Evolutionary conservation across 64 coral and sea anemone genomes (phyloP).

Genomic region (Pocillopora verrucosa): DNA sequence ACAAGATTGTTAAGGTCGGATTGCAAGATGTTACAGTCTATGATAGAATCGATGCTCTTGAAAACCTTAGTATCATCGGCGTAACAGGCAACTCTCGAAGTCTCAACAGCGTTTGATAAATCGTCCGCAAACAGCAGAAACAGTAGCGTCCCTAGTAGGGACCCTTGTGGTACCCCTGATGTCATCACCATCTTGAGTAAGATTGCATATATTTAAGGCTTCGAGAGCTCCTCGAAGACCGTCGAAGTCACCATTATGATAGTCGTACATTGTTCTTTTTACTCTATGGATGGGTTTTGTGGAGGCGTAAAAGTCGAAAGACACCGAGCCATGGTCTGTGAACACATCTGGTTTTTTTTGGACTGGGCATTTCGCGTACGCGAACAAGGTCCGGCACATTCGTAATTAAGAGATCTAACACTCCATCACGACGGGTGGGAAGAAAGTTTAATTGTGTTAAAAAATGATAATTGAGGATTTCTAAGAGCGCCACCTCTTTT

Average conservation of each 20-base stretch:
- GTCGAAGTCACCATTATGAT: constrained; percentile 37
- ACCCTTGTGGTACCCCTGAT: no score
- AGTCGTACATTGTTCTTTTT: constrained; percentile 41
- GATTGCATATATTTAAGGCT: no score
- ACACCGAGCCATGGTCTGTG: neutral
- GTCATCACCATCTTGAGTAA: neutral
- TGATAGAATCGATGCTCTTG: no score
- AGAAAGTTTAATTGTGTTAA: constrained; percentile 11
- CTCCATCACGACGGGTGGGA: neutral
- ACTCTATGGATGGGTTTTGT: constrained; percentile 37
- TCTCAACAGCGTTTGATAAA: no score
- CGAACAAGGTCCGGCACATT: neutral
- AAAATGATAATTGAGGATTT: constrained; percentile 42
- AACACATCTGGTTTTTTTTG: constrained; percentile 26
- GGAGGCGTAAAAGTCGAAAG: constrained; percentile 29
- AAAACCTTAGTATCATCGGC: no score
- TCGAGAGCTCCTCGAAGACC: neutral
- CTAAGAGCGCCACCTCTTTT: constrained; percentile 21
- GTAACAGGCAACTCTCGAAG: no score
- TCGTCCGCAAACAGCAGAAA: no score
- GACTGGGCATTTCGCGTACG: constrained; percentile 35
- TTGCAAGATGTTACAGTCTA: no score
- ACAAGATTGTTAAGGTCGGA: no score
- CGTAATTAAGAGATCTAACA: no score
- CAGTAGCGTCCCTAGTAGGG: no score